phyloP scores from a whole-genome alignment of 2,888 invertebrate species.

The Callosobruchus maculatus region DNA sequence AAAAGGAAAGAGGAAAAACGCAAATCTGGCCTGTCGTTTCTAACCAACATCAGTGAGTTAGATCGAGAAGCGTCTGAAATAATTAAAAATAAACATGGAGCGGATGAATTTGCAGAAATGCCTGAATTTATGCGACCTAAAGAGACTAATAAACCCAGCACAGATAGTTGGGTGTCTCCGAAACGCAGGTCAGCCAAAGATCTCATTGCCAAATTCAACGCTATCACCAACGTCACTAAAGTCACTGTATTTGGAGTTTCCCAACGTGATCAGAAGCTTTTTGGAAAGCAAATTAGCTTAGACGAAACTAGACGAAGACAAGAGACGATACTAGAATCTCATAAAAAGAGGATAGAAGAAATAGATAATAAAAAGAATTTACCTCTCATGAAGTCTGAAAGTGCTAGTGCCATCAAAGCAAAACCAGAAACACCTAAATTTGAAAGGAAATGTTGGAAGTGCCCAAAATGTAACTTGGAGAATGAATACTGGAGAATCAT shows the following conservation, averaged over 20 bases:
- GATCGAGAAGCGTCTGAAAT: slow-evolving; percentile 77
- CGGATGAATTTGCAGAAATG: slow-evolving; percentile 33
- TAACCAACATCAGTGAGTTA: slow-evolving; percentile 75
- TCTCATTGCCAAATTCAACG: slow-evolving; percentile 61
- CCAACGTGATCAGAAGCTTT: slow-evolving; percentile 38
- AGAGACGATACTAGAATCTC: slow-evolving; percentile 33
- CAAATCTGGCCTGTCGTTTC: slow-evolving; percentile 57
- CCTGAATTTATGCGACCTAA: slow-evolving; percentile 47
- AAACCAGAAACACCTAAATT: slow-evolving; percentile 38
- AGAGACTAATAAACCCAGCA: slow-evolving; percentile 31
- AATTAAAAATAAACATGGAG: slow-evolving; percentile 49
- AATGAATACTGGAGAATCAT: slow-evolving; percentile 61
- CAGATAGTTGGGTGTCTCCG: slow-evolving; percentile 39
- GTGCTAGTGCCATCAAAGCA: slow-evolving; percentile 39
- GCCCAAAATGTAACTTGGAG: slow-evolving; percentile 58
- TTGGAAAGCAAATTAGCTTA: slow-evolving; percentile 36
- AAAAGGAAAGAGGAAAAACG: slow-evolving; percentile 51
- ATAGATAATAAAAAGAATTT: slow-evolving; percentile 37
- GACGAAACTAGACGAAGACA: slow-evolving; percentile 35
- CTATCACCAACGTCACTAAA: slow-evolving; percentile 57
- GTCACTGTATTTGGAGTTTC: slow-evolving; percentile 51
- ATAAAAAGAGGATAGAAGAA: slow-evolving; percentile 36
- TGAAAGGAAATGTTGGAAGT: slow-evolving; percentile 54
- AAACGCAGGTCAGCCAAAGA: slow-evolving; percentile 51
- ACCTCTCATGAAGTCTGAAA: slow-evolving; percentile 46